Percentiles rank a stretch among this genome's conserved stretches.
phyloP scores from a whole-genome alignment of 1,140 invertebrate genomes.

The Zaprionus davidi region DNA sequence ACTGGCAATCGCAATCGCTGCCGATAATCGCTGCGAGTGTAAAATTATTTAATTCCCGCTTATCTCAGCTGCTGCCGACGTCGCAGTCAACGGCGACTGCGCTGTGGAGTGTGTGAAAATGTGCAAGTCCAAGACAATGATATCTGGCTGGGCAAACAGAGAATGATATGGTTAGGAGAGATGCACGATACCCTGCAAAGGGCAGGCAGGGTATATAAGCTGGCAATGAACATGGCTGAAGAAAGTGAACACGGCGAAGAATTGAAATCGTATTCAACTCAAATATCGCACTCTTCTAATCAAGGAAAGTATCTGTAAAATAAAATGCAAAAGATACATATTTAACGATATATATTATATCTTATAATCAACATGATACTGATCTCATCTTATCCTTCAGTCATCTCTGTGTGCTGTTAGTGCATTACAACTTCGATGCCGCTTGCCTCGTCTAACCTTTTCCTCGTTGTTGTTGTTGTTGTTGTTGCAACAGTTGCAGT shows the following conservation, averaged over 20 bases:
- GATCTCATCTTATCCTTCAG: not conserved
- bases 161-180: slow-evolving; percentile 4
- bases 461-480: slow-evolving; percentile 20
- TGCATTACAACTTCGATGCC: slow-evolving; percentile 16
- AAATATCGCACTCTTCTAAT: too few relatives aligned
- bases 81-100: not conserved
- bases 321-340: not conserved
- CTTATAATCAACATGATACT: too few relatives aligned
- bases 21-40: slow-evolving; percentile 80
- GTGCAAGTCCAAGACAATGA: slow-evolving; percentile 74
- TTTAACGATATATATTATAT: not conserved
- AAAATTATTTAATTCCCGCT: slow-evolving; percentile 82
- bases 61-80: slow-evolving; percentile 54
- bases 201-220: not conserved
- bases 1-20: slow-evolving; percentile 75
- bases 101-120: slow-evolving; percentile 70
- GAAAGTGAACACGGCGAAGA: not conserved
- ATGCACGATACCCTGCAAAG: not conserved
- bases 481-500: slow-evolving; percentile 4
- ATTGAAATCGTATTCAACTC: not conserved
- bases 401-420: not conserved
- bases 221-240: not conserved
- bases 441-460: slow-evolving; percentile 21
- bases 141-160: slow-evolving; percentile 41
- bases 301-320: not conserved